Evolutionary conservation across 2,888 invertebrate genomes (phyloP).

Genomic region (Cheilosia vulpina): DNA sequence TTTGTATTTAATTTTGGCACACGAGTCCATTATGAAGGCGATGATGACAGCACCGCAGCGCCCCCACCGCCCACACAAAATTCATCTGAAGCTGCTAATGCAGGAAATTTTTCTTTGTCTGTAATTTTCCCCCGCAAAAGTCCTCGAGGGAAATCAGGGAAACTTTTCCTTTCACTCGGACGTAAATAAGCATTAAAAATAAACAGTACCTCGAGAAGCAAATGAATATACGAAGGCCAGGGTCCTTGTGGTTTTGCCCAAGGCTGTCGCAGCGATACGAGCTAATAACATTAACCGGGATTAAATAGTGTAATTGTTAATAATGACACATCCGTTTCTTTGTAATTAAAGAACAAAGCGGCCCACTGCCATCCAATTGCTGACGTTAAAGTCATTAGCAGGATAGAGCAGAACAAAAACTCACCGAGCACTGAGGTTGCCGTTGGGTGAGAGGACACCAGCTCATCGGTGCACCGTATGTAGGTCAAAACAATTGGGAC

Average conservation of each 20-base stretch:
- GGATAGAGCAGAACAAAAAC: slow-evolving; percentile 14
- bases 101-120: slow-evolving; percentile 37
- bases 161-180: slow-evolving; percentile 57
- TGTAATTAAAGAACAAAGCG: slow-evolving; percentile 66
- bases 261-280: slow-evolving; percentile 36
- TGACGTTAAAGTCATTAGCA: slow-evolving; percentile 64
- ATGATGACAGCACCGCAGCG: slow-evolving; percentile 48
- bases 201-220: slow-evolving; percentile 45
- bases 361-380: slow-evolving; percentile 35
- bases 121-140: slow-evolving; percentile 33
- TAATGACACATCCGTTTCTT: slow-evolving; percentile 68
- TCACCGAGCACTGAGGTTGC: background rate
- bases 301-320: slow-evolving; percentile 71
- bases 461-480: slow-evolving; percentile 19
- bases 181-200: slow-evolving; percentile 59
- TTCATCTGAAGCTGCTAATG: slow-evolving; percentile 43
- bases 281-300: slow-evolving; percentile 64
- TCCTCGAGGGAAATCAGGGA: slow-evolving; percentile 66
- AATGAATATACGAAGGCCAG: slow-evolving; percentile 54
- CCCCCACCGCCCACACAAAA: background rate
- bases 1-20: slow-evolving; percentile 63
- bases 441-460: slow-evolving; percentile 6
- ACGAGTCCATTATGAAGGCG: slow-evolving; percentile 40
- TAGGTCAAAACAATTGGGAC: slow-evolving; percentile 74
- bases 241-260: slow-evolving; percentile 22